Conservation (phyloP, 2,888 invertebrate species). For the Neoaliturus tenellus region DNA sequence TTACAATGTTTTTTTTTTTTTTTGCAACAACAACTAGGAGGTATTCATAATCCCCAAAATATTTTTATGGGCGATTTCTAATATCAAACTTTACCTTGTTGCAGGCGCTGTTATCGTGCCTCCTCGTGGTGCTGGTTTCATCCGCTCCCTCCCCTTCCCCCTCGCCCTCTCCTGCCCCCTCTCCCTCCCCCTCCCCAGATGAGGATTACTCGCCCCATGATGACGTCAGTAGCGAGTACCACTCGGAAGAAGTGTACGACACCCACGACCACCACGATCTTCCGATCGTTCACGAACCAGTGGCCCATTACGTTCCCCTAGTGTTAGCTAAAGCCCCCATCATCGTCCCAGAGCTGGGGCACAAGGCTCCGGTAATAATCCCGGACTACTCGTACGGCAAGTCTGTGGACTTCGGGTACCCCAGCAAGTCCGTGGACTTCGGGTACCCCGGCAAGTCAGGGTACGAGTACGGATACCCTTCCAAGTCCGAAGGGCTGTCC, state of each 20-base stretch:
- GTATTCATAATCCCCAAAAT: background rate
- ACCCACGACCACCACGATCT: constrained; percentile 36
- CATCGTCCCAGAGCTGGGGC: constrained; percentile 47
- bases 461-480: background rate
- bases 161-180: constrained; percentile 4
- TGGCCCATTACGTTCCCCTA: constrained; percentile 56
- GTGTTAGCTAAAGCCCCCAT: constrained; percentile 55
- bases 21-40: too few relatives aligned
- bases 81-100: background rate
- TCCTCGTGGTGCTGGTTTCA: background rate
- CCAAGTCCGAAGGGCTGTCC: background rate
- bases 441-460: background rate
- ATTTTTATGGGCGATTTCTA: too few relatives aligned
- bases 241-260: constrained; percentile 14
- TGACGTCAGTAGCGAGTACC: constrained; percentile 38
- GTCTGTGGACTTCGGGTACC: background rate
- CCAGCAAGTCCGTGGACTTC: constrained; percentile 1
- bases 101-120: background rate
- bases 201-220: constrained; percentile 61
- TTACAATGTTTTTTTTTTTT: too few relatives aligned
- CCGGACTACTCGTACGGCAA: constrained; percentile 2
- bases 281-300: constrained; percentile 46
- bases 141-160: constrained; percentile 40
- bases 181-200: background rate
- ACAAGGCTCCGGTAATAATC: background rate